Conservation (phyloP, 2,113 vertebrate genomes). For the Corynorhinus townsendii region DNA sequence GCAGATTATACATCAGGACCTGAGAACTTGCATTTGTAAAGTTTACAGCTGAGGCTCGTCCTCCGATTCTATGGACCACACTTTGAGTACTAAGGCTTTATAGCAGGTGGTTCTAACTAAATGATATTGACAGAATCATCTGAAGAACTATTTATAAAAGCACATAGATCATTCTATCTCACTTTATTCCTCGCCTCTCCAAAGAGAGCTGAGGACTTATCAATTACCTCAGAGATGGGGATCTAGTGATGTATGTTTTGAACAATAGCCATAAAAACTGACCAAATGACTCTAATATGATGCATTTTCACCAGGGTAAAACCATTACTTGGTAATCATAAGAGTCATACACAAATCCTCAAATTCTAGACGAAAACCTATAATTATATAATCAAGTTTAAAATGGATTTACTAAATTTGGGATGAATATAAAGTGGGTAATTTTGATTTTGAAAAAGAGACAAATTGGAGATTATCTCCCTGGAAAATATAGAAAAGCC, state of each 20-base stretch:
- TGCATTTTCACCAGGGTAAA: background rate
- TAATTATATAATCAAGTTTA: constrained; percentile 8
- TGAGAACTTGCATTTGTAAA: background rate
- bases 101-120: background rate
- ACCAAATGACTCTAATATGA: background rate
- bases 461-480: background rate
- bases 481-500: background rate
- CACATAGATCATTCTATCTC: background rate
- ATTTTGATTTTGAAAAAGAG: constrained; percentile 46
- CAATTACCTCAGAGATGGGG: background rate
- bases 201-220: background rate
- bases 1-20: background rate
- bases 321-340: background rate
- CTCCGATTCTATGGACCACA: background rate
- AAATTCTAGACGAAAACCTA: background rate
- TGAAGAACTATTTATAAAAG: background rate
- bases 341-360: background rate
- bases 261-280: background rate
- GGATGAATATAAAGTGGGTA: background rate
- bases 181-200: background rate
- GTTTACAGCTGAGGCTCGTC: background rate
- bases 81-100: background rate
- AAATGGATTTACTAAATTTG: constrained; percentile 27
- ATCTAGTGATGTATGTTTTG: background rate
- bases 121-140: background rate